Evolutionary conservation across 2,113 vertebrate species (phyloP), one percentile per base, ranked within the genome.

Genomic region (Meleagris gallopavo): DNA sequence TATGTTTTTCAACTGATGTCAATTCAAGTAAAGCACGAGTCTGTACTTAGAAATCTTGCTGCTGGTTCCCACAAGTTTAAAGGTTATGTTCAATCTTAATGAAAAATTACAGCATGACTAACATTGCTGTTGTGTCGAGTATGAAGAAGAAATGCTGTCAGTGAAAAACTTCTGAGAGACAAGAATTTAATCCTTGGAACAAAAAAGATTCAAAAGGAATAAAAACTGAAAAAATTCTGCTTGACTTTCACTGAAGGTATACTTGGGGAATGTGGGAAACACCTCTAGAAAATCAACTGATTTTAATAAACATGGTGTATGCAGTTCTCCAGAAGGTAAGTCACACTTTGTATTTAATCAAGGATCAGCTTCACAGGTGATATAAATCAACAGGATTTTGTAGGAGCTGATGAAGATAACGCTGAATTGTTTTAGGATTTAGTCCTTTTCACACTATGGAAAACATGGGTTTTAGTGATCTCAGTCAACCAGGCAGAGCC

Each of bases 51-150:
- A 78, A 93, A 73, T 81, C 65, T 75, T 91, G 34, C 4, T 86
- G 81, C 91, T 67, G 8, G 67, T 94, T 88, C 66, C 70, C 2
- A 3, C 70, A 81, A 86, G 61, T 89, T 61, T 79, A 93, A 86
- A 93, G 86, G 82, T 95, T 95, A 79, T 61, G 19, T 90, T 90
- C 92, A 82, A 61, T 79, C 65, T 79, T 90, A 62, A 89, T 93
- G 71, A 96, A 87, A 91, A 95, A 94, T 79, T 71, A 85, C 8
- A n/a, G 64, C 46, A 71, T 95, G 93, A 93, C 74, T 95, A 88
- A 92, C 50, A 40, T 54, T 64, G 58, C 58, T 90, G 90, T 70
- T 95, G 89, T 81, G 83, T 86, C 83, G 76, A 88, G 24, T 41
- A 29, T 61, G 70, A 84, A 80, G 78, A 80, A 94, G 52, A 94